Evolutionary conservation across 1,140 invertebrate genomes (phyloP), one percentile per base, ranked within the genome.

Genomic region (Pentalonia nigronervosa): DNA sequence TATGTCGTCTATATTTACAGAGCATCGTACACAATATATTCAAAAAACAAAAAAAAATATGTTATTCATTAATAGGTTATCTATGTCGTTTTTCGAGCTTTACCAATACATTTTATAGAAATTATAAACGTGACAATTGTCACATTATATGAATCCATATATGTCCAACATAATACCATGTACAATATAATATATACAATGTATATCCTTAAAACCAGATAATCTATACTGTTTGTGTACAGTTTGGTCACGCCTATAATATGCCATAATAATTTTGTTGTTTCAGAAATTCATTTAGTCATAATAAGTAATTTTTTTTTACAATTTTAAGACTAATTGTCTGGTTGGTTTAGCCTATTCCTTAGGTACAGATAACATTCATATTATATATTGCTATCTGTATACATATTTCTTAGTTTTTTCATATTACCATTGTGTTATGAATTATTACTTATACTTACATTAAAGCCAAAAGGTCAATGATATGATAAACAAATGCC

Each of bases 341-440:
- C 20, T 36, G 36, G 81, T 83, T 83, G 7, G 21, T 21, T 83
- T 83, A 83, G 36, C 60, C 14, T 76, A 17, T 76, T 76, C n/a
- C n/a, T 76, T n/a, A 76, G 60, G 60, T 76, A 76, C n/a, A n/a
- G 60, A 76, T 76, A 76, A 76, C 60, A 76, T 76, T 76, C 60
- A 76, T 76, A 76, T 76, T n/a, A 76, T 76, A 76, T n/a, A 76
- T 76, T n/a, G 30, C 60, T 67, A 76, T 76, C 60, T 76, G 60
- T n/a, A 41, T 41, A 76, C 30, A n/a, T n/a, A 76, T 76, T 83
- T 83, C 21, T 8, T 20, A 36, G 76, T 83, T 34, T 83, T 34
- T 83, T 67, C 30, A 67, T 21, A 83, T 36, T 36, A 36, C 21
- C 76, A 36, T 83, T 83, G n/a, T 83, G 21, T 23, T 83, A 36